These are phyloP conservation scores for Bimastos eiseni DNA, from an alignment of 2,888 invertebrate genomes.

Conservation along the genomic window DNA sequence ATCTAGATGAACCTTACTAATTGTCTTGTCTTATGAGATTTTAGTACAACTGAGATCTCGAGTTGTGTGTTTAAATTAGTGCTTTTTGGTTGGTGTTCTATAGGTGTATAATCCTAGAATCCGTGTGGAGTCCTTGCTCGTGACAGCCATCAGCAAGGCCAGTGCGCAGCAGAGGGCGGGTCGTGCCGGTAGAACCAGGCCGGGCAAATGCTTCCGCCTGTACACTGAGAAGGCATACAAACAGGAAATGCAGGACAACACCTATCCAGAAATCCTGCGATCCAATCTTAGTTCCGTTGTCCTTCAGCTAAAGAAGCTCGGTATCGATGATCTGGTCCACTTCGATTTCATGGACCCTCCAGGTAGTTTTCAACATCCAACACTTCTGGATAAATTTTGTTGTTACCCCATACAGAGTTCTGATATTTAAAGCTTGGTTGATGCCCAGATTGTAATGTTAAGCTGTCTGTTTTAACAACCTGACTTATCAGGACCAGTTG, in stretches of 20 bases:
- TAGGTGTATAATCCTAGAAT: slow-evolving; percentile 83
- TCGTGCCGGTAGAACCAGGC: slow-evolving; percentile 93
- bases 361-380: slow-evolving; percentile 58
- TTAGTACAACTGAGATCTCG: background rate
- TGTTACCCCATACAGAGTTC: background rate
- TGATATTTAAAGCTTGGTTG: background rate
- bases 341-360: slow-evolving; percentile 99
- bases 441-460: background rate
- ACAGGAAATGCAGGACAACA: slow-evolving; percentile 98
- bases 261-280: slow-evolving; percentile 89
- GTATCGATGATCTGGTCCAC: slow-evolving; percentile 97
- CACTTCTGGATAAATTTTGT: background rate
- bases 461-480: background rate
- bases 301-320: slow-evolving; percentile 94
- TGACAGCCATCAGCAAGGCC: slow-evolving; percentile 98
- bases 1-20: too few relatives aligned
- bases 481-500: background rate
- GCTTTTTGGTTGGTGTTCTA: background rate
- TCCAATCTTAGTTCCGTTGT: slow-evolving; percentile 96
- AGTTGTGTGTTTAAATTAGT: background rate
- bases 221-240: slow-evolving; percentile 82
- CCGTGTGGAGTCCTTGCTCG: slow-evolving; percentile 93
- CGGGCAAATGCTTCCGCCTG: slow-evolving; percentile 90
- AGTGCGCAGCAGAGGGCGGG: slow-evolving; percentile 98
- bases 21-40: background rate